These are phyloP conservation scores for Hylaeus anthracinus DNA, from an alignment of 1,140 invertebrate genomes.

Conservation along the genomic window DNA sequence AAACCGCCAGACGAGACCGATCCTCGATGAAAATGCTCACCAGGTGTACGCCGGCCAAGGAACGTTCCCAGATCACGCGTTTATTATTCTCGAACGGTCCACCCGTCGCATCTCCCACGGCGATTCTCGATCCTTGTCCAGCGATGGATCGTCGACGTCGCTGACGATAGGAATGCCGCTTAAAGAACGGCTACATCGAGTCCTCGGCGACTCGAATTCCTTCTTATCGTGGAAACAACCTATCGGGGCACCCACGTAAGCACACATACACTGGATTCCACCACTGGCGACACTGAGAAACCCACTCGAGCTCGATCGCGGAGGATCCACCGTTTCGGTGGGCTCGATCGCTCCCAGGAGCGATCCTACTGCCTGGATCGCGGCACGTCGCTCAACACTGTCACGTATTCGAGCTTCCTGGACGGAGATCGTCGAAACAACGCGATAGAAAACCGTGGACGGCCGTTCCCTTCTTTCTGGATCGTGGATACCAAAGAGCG, in stretches of 20 bases:
- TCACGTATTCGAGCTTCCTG: no score
- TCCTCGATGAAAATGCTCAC: slow-evolving; percentile 25
- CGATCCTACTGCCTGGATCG: no score
- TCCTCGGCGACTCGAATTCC: background rate
- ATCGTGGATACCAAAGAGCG: slow-evolving; percentile 64
- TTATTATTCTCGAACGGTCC: slow-evolving; percentile 30
- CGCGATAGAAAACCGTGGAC: background rate
- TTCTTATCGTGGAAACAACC: background rate
- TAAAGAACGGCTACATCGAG: slow-evolving; percentile 33
- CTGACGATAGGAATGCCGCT: slow-evolving; percentile 31
- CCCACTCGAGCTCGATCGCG: background rate
- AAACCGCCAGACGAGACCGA: background rate
- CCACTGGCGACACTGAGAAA: slow-evolving; percentile 17
- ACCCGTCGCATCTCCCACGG: slow-evolving; percentile 51
- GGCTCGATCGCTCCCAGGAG: no score
- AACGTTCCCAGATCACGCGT: slow-evolving; percentile 39
- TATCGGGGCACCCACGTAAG: slow-evolving; percentile 31
- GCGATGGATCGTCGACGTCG: background rate
- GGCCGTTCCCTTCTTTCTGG: slow-evolving; percentile 25
- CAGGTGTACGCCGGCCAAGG: slow-evolving; percentile 37
- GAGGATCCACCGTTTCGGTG: no score
- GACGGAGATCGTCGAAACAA: no score
- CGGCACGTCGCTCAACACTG: no score
- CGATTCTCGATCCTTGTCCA: slow-evolving; percentile 16
- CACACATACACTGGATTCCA: slow-evolving; percentile 44